These are phyloP conservation scores for Protodeltote pygarga DNA, from an alignment of 2,888 invertebrate species.

Conservation along the genomic window DNA sequence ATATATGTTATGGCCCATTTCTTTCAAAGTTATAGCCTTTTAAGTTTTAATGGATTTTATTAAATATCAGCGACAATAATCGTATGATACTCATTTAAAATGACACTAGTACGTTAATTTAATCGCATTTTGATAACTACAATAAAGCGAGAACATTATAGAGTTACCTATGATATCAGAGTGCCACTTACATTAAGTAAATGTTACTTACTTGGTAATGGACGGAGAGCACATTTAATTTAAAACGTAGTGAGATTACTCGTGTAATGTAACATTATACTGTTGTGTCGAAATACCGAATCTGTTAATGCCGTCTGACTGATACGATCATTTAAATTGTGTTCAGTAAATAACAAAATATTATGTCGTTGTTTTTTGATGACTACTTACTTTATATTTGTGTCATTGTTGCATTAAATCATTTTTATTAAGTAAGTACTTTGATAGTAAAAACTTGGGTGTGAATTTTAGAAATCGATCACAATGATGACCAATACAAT, in stretches of 20 bases:
- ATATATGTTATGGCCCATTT: slow-evolving; percentile 14
- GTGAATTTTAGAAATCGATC: no score
- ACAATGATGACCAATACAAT: no score
- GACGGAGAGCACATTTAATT: slow-evolving; percentile 62
- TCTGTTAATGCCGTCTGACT: slow-evolving; percentile 28
- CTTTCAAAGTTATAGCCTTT: slow-evolving; percentile 24
- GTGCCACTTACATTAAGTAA: slow-evolving; percentile 76
- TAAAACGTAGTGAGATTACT: slow-evolving; percentile 57
- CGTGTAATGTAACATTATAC: slow-evolving; percentile 47
- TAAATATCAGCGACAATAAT: slow-evolving; percentile 25
- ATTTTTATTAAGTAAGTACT: no score
- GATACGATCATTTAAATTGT: slow-evolving; percentile 29
- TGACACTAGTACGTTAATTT: slow-evolving; percentile 49
- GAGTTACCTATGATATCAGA: slow-evolving; percentile 68
- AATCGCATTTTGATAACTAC: slow-evolving; percentile 57
- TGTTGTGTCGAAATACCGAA: slow-evolving; percentile 34
- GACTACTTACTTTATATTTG: no score
- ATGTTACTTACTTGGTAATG: slow-evolving; percentile 66
- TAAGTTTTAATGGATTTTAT: slow-evolving; percentile 40
- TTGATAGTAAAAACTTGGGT: no score
- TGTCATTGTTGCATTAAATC: slow-evolving; percentile 7
- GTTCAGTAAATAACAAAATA: slow-evolving; percentile 26
- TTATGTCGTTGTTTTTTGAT: slow-evolving; percentile 23
- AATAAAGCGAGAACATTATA: slow-evolving; percentile 53
- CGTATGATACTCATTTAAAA: slow-evolving; percentile 15